A percentile compares a stretch with the other conserved stretches of the same genome.
Evolutionary conservation across 2,888 invertebrate genomes (phyloP).

Genomic region (Bedellia somnulentella): DNA sequence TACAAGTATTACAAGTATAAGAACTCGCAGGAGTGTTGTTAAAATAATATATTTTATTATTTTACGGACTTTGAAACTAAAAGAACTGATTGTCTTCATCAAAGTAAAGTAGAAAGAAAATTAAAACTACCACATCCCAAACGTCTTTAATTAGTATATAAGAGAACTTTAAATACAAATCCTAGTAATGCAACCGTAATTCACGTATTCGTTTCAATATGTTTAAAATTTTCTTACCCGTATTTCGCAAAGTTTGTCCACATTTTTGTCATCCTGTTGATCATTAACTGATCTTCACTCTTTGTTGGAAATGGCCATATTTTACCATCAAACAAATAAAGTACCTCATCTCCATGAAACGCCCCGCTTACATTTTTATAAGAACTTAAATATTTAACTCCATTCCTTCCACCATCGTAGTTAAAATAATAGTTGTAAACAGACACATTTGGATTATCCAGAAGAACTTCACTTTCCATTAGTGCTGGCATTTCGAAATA

Average conservation of each 20-base stretch:
- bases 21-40: too few relatives aligned
- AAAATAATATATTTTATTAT: too few relatives aligned
- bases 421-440: constrained; percentile 39
- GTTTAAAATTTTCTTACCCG: too few relatives aligned
- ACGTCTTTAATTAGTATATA: too few relatives aligned
- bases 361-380: constrained; percentile 24
- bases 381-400: constrained; percentile 24
- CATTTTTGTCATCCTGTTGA: constrained; percentile 30
- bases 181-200: too few relatives aligned
- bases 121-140: too few relatives aligned
- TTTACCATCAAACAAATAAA: constrained; percentile 31
- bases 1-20: too few relatives aligned
- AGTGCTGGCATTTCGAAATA: constrained; percentile 40
- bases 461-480: constrained; percentile 24
- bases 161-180: too few relatives aligned
- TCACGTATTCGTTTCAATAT: too few relatives aligned
- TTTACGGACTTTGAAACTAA: too few relatives aligned
- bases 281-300: constrained; percentile 22
- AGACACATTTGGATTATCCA: constrained; percentile 16
- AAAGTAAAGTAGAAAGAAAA: too few relatives aligned
- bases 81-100: too few relatives aligned
- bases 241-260: constrained; percentile 50
- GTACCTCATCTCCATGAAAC: constrained; percentile 39
- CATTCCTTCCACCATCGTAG: constrained; percentile 34
- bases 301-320: constrained; percentile 27